A percentile compares a stretch with the other conserved stretches of the same genome.
Conservation (phyloP, 2,113 vertebrate species). For the Elaphurus davidianus region DNA sequence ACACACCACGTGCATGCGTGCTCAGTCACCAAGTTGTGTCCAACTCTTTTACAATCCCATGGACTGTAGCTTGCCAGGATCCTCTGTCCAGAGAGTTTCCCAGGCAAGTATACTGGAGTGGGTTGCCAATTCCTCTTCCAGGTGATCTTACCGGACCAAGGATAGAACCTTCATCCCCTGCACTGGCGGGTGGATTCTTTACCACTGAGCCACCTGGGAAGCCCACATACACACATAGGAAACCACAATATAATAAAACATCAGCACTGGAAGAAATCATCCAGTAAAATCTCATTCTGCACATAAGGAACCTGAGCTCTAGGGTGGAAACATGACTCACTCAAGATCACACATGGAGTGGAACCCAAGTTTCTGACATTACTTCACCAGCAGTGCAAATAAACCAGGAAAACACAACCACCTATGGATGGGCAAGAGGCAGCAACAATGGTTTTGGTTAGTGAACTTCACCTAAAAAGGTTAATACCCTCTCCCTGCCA, state of each 20-base stretch:
- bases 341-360: neutral
- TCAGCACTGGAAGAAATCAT: neutral
- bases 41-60: neutral
- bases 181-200: neutral
- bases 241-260: neutral
- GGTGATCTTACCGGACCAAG: neutral
- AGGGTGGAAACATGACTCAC: neutral
- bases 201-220: neutral
- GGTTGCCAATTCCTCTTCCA: neutral
- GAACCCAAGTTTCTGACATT: neutral
- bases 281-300: neutral
- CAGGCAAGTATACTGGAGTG: neutral
- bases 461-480: neutral
- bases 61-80: neutral
- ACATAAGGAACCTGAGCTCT: neutral
- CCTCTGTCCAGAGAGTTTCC: neutral
- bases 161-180: neutral
- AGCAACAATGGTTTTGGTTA: neutral
- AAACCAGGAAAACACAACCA: neutral
- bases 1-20: neutral
- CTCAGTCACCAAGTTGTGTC: neutral
- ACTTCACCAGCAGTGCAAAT: too few species aligned
- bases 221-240: neutral
- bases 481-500: neutral
- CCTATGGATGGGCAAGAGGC: neutral